phyloP scores from a whole-genome alignment of 2,113 vertebrate species.

The Butorides virescens region DNA sequence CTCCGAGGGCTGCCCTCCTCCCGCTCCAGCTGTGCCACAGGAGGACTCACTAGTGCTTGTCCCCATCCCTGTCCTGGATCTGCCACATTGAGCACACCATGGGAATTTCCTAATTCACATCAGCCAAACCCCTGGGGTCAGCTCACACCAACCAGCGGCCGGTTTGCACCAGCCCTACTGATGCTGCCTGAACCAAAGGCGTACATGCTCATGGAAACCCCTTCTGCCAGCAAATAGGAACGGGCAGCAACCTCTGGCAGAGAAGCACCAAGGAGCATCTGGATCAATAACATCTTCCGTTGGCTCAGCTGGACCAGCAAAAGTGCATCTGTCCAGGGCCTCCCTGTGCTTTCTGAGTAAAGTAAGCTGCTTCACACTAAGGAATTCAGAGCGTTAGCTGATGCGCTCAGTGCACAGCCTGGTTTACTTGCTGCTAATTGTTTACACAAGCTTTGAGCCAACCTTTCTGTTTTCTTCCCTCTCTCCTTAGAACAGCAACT shows the following conservation, averaged over 20 bases:
- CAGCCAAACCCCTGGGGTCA: not conserved
- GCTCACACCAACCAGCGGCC: fast-evolving
- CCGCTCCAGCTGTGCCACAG: not conserved
- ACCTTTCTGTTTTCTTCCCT: not conserved
- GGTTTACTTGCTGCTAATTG: not conserved
- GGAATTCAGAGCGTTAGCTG: not conserved
- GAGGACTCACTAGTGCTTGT: not conserved
- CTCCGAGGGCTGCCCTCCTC: not conserved
- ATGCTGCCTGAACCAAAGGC: not conserved
- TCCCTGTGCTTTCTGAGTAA: fast-evolving
- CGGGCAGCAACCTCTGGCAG: not conserved
- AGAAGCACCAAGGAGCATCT: not conserved
- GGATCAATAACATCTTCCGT: not conserved
- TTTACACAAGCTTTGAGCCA: not conserved
- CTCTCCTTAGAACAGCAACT: not conserved
- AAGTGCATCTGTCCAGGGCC: not conserved
- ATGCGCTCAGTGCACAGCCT: not conserved
- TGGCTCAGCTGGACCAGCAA: not conserved
- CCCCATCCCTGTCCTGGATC: not conserved
- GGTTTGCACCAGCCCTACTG: fast-evolving
- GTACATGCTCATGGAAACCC: fast-evolving
- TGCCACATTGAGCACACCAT: not conserved
- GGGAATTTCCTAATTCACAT: not conserved
- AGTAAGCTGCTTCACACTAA: not conserved
- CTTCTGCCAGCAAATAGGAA: not conserved